Conservation (phyloP, 2,113 vertebrate genomes). For the Xenus cinereus region DNA sequence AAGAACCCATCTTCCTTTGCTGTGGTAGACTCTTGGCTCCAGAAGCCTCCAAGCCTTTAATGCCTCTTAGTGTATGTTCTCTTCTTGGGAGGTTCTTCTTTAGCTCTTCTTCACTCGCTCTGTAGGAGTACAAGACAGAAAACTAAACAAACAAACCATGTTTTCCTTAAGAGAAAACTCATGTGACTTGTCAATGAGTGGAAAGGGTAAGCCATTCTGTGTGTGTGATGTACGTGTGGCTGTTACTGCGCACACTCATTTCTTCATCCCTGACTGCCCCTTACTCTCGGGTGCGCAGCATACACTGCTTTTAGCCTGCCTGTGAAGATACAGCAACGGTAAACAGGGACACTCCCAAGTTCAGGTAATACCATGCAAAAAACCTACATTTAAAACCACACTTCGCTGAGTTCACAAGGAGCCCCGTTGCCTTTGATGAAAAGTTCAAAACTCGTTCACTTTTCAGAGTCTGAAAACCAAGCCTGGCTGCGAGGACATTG, state of each 20-base stretch:
- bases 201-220: neutral
- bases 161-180: neutral
- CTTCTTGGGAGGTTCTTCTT: neutral
- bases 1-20: neutral
- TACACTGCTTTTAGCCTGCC: neutral
- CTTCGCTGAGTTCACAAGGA: neutral
- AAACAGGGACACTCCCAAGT: neutral
- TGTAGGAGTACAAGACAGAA: neutral
- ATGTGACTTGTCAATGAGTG: no score
- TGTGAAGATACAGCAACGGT: neutral
- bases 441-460: neutral
- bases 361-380: neutral
- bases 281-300: fast-evolving
- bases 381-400: fast-evolving
- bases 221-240: no score
- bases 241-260: fast-evolving
- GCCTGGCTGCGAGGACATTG: fast-evolving
- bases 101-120: neutral
- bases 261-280: neutral
- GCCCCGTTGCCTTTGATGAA: neutral
- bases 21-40: neutral
- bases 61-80: fast-evolving
- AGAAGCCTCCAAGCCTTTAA: neutral
- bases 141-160: neutral
- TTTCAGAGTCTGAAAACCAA: neutral